Evolutionary conservation across 2,113 vertebrate genomes (phyloP), one percentile per base, ranked within the genome.

Genomic region (Myotis yumanensis): DNA sequence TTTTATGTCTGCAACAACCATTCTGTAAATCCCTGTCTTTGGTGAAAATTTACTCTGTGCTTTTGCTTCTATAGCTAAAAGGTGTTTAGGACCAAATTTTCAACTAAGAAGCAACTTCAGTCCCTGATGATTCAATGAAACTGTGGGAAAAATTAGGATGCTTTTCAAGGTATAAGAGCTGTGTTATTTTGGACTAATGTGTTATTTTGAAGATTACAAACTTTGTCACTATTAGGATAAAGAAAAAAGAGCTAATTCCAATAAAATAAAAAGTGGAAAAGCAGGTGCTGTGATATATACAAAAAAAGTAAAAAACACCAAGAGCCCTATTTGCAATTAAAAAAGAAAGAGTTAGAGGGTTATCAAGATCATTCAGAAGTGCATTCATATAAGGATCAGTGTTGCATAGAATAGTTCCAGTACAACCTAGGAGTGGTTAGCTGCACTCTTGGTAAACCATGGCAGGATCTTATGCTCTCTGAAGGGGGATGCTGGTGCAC

Each of bases 321-420:
- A 97, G 96, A 98, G 96, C 97, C 97, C 96, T 97, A 93, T 95
- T 97, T 90, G 86, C 84, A 95, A 95, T 98, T 89, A 91, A 96
- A 97, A 97, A 98, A 97, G 87, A 95, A 98, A 97, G 84, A 95
- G 98, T 97, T 96, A 79, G 86, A 98, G 98, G 98, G 93, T 98
- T 97, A 97, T 96, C 97, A 77, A 96, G 94, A 96, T 95, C 97
- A 97, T 96, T 98, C 97, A 86, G 95, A 98, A 98, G 98, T 97
- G 97, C 98, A 98, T 98, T 98, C 98, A 98, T 97, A 97, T 90
- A 98, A 98, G 97, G 97, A 95, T 98, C 97, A 98, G 98, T 99
- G 98, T 99, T 99, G 99, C 99, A 99, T 99, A 99, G 99, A 99
- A 98, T 98, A 98, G 99, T 98, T 98, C 98, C 98, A 98, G 99